phyloP scores from a whole-genome alignment of 1,140 invertebrate species.

The Drosophila parabipectinata region DNA sequence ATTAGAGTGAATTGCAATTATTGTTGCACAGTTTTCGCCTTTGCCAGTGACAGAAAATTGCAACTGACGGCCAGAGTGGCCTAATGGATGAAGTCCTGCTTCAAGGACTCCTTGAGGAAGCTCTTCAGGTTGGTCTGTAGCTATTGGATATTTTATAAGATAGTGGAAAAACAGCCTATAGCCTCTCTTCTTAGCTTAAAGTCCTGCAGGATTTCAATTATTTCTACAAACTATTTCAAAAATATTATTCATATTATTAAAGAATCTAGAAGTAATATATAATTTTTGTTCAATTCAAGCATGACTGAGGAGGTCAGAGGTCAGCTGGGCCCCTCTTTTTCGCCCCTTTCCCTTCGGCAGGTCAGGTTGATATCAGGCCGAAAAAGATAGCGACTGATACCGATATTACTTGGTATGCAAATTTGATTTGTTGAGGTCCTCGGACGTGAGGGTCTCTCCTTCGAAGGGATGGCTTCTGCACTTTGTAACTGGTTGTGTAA shows the following conservation, averaged over 20 bases:
- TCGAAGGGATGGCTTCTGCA: conserved; percentile 66
- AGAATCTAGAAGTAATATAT: neutral
- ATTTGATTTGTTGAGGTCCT: conserved; percentile 72
- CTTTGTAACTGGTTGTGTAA: conserved; percentile 82
- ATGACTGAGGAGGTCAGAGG: conserved; percentile 3
- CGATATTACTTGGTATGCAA: conserved; percentile 79
- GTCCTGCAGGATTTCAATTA: too few species aligned
- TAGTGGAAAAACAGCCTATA: too few species aligned
- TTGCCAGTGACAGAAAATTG: conserved; percentile 37
- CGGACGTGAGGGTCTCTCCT: conserved; percentile 62
- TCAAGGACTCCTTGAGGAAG: neutral
- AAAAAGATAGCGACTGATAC: conserved; percentile 43
- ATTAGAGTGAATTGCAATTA: conserved; percentile 81
- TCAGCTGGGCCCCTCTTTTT: neutral
- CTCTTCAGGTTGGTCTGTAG: conserved; percentile 12
- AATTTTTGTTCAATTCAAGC: conserved; percentile 2
- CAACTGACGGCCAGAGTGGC: conserved; percentile 44
- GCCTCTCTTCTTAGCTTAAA: too few species aligned
- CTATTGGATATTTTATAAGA: too few species aligned
- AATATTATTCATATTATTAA: too few species aligned
- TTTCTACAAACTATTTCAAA: too few species aligned
- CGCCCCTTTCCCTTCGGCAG: neutral
- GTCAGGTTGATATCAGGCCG: conserved; percentile 9
- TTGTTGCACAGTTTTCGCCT: conserved; percentile 65
- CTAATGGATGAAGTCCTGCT: conserved; percentile 43